Evolutionary conservation across 2,113 vertebrate genomes (phyloP).

Genomic region (Pseudorasbora parva): DNA sequence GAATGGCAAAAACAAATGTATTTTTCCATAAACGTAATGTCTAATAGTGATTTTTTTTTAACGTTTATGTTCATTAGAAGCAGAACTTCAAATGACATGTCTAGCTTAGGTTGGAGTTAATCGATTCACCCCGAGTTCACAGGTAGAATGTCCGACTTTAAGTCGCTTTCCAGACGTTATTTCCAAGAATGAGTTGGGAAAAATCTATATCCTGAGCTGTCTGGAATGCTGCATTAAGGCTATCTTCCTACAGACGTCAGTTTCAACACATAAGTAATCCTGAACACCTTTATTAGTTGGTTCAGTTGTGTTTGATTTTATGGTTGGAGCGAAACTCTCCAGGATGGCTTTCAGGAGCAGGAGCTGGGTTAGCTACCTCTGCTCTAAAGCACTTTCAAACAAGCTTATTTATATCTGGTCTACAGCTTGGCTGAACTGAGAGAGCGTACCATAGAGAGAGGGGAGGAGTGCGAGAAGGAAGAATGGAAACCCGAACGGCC

Average conservation of each 20-base stretch:
- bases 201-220: no score
- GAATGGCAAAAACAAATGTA: no score
- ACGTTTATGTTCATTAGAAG: no score
- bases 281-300: neutral
- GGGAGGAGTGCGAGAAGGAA: slow-evolving; percentile 62
- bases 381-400: slow-evolving; percentile 1
- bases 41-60: no score
- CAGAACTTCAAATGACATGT: no score
- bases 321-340: neutral
- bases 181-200: no score
- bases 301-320: neutral
- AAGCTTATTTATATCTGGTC: slow-evolving; percentile 15
- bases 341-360: neutral
- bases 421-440: slow-evolving; percentile 86
- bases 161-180: no score
- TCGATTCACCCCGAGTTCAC: no score
- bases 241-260: neutral
- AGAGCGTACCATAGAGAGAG: slow-evolving; percentile 76
- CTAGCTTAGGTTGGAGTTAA: no score
- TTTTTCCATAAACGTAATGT: no score
- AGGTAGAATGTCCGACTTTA: no score
- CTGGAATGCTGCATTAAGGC: no score
- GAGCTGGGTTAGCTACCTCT: neutral
- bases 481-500: slow-evolving; percentile 55
- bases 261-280: neutral